Evolutionary conservation across 2,797 vertebrate species (phyloP), one percentile per base, ranked within the genome.

Genomic region (Ara ararauna): DNA sequence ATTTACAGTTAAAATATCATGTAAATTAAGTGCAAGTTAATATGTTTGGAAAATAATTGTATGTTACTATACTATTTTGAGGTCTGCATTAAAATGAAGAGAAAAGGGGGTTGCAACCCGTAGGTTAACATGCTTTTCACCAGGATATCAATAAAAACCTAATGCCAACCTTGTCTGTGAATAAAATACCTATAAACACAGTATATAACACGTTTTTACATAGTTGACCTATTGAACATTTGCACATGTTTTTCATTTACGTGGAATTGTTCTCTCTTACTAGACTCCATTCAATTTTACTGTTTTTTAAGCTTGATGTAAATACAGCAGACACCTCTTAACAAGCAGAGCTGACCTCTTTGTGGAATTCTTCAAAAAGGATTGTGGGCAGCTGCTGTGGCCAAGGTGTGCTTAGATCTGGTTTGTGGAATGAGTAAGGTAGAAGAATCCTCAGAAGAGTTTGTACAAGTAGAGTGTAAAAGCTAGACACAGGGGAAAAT

Each of bases 231-330:
- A 54, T 85, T 78, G 93, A 98, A 96, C 85, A 90, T 95, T 97
- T 95, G 91, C 97, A 97, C 66, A 17, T 98, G 97, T 93, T 98
- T 98, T 97, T 96, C 89, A 97, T 98, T 97, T 97, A 68, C 18
- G 29, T 95, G 61, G 93, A 92, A 96, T 96, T 97, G 80, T 97
- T 97, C 89, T 91, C 76, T 95, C 93, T 93, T 89, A 73, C 85
- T 96, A 96, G 92, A 94, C 90, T 97, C 50, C 79, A 74, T 96
- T 97, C 93, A 86, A 17, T 68, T 83, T 83, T 94, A 60, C 56
- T 32, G 19, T 44, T 38, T 83, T 76, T 81, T 19, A 47, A 95
- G 92, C 68, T 96, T 94, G 83, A 92, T 97, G 97, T 97, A 97
- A 98, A 96, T 87, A 91, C 95, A 97, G 93, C 96, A 97, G 97